Percentiles rank a stretch among this genome's conserved stretches.
These are phyloP conservation scores for Nibea albiflora DNA, from an alignment of 2,113 vertebrate genomes.

Conservation along the genomic window DNA sequence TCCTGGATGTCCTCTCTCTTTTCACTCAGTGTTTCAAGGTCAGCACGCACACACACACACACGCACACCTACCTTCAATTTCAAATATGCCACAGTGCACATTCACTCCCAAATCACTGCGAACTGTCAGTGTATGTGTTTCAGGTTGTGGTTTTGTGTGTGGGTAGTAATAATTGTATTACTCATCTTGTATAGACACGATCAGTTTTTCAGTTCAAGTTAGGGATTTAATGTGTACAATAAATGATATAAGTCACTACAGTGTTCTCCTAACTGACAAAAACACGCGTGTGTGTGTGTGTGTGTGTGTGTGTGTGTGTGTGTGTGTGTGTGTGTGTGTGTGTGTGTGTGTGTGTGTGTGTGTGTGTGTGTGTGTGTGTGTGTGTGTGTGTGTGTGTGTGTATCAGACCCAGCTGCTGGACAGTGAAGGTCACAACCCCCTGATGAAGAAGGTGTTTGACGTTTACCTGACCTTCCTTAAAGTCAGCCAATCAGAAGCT, in stretches of 20 bases:
- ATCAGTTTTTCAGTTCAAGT: too few relatives aligned
- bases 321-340: constrained; percentile 11
- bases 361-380: constrained; percentile 6
- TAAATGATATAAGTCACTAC: background rate
- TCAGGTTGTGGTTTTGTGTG: background rate
- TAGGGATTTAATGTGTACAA: too few relatives aligned
- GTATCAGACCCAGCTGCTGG: constrained; percentile 91
- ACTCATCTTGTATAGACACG: too few relatives aligned
- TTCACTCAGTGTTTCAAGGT: constrained; percentile 97
- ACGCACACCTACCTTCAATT: constrained; percentile 17
- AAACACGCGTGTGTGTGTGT: background rate
- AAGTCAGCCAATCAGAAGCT: constrained; percentile 92
- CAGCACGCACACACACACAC: constrained; percentile 22
- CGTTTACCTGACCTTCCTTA: constrained; percentile 94
- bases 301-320: constrained; percentile 10
- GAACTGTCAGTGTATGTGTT: background rate
- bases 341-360: constrained; percentile 3
- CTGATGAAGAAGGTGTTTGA: constrained; percentile 98
- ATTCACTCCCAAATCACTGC: too few relatives aligned
- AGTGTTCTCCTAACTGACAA: background rate
- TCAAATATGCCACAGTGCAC: too few relatives aligned
- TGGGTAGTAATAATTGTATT: background rate
- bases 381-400: constrained; percentile 10
- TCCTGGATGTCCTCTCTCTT: constrained; percentile 92
- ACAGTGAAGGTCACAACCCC: constrained; percentile 93